Conservation (phyloP, 2,797 vertebrate species). For the Podargus strigoides region DNA sequence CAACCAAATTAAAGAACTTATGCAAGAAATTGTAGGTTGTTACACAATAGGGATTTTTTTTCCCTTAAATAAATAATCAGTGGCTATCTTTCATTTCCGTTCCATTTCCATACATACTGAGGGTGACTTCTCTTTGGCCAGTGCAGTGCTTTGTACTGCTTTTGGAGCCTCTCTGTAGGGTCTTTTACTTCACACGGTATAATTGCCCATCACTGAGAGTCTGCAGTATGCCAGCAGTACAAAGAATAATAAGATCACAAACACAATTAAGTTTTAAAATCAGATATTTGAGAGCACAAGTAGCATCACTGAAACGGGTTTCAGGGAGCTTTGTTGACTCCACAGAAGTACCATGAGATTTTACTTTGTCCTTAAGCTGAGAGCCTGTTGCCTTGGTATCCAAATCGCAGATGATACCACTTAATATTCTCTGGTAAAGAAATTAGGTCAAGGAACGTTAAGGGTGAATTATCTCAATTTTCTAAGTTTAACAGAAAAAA, state of each 20-base stretch:
- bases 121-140: background rate
- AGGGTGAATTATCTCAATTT: background rate
- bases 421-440: background rate
- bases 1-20: background rate
- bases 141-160: background rate
- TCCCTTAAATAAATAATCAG: background rate
- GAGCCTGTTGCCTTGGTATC: background rate
- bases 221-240: background rate
- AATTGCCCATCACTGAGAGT: background rate
- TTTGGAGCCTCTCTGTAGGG: background rate
- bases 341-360: background rate
- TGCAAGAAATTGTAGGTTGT: background rate
- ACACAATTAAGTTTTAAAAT: background rate
- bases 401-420: background rate
- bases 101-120: background rate
- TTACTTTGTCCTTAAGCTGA: background rate
- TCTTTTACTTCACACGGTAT: accelerated
- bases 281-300: background rate
- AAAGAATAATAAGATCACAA: background rate
- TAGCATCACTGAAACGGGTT: background rate
- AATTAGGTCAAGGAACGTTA: constrained; percentile 3
- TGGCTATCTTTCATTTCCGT: background rate
- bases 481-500: background rate
- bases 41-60: background rate
- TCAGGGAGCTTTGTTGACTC: background rate